Percentiles rank a stretch among this genome's conserved stretches.
These are phyloP conservation scores for Mus spicilegus DNA, from an alignment of 2,113 vertebrate genomes.

Conservation along the genomic window DNA sequence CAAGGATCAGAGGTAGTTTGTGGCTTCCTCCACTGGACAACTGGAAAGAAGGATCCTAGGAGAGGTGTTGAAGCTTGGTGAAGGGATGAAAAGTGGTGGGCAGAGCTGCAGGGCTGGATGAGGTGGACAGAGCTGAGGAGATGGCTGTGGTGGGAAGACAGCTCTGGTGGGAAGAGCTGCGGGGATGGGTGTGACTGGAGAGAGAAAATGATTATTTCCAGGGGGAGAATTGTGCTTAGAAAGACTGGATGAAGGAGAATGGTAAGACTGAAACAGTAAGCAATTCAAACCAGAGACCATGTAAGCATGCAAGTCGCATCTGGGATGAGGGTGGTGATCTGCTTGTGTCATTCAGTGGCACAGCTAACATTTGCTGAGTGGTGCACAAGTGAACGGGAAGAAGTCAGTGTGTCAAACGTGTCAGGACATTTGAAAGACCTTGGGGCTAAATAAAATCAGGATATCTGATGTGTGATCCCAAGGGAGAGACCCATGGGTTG, in stretches of 20 bases:
- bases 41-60: not conserved
- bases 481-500: not conserved
- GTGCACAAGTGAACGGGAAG: not conserved
- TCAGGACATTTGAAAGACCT: not conserved
- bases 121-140: not conserved
- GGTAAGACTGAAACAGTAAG: not conserved
- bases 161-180: no score
- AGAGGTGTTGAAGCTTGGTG: not conserved
- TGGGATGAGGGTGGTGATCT: not conserved
- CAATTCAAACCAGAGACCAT: not conserved
- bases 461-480: not conserved
- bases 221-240: not conserved
- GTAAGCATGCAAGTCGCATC: not conserved
- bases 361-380: not conserved
- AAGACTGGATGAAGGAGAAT: not conserved
- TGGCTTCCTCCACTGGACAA: not conserved
- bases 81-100: not conserved
- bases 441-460: not conserved
- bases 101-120: not conserved
- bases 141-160: not conserved
- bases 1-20: not conserved
- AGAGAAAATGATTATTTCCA: not conserved
- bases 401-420: not conserved
- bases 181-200: not conserved
- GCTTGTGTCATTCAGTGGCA: not conserved